Base-by-base conservation (phyloP, 2,888 invertebrate genomes). In the Drosophila fulvimacula region DNA sequence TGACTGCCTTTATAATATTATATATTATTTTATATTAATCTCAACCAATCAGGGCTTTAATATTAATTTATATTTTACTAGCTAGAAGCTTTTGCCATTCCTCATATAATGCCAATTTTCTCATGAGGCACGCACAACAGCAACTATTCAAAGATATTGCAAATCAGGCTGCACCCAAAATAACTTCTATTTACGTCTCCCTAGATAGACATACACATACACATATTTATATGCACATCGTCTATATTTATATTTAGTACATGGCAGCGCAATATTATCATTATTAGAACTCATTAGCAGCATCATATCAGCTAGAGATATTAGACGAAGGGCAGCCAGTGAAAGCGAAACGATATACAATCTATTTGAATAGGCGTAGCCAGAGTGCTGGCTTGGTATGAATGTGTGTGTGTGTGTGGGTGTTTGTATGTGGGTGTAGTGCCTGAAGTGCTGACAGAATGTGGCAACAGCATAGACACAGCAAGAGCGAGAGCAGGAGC, bases 271-370 rank as follows among this genome's bases (percentile, higher is more conserved):
- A 53, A 76, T 72, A 80, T 88, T 82, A 82, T 82, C 57, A 64
- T 76, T 82, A 88, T 80, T 82, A 85, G 73, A 80, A 58, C 82
- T 88, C 86, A 82, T 82, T 88, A 88, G 86, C 66, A 88, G 66
- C 60, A 48, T 41, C 73, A 46, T 60, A 67, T 77, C 34, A 60
- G 56, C 41, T 24, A n/a, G 27, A 56, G 36, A 46, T 39, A 49
- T 41, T 34, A 44, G 21, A 4, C 24, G 17, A 41, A 48, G 13
- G 56, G n/a, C 41, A 38, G 48, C 15, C 41, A 38, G 48, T 21
- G 46, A 59, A 63, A 63, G 67, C 58, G 58, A 68, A 68, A 59
- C 61, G 61, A 67, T 67, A 59, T 66, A 73, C 55, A 53, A 65
- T 60, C 59, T 62, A 64, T 60, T 64, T 52, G 61, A 60, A 69